Percentiles rank a stretch among this genome's conserved stretches.
Evolutionary conservation across 2,113 vertebrate genomes (phyloP).

Genomic region (Morphnarchus princeps): DNA sequence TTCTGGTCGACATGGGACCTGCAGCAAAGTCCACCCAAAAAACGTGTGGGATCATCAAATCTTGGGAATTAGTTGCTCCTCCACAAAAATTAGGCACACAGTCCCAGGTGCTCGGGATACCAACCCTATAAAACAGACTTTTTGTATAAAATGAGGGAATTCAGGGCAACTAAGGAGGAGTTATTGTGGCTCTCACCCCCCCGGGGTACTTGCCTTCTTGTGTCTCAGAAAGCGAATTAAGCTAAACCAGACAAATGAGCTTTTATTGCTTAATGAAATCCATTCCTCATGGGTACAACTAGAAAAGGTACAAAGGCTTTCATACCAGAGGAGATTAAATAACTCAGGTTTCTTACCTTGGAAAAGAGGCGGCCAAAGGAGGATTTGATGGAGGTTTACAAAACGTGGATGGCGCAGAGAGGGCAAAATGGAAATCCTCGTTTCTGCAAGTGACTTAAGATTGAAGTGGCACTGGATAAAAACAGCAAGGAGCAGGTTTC

Average conservation of each 20-base stretch:
- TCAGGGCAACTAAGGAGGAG: background rate
- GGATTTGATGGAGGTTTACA: background rate
- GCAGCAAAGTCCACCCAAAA: background rate
- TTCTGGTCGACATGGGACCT: rapidly evolving
- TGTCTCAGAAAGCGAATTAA: background rate
- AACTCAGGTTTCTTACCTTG: background rate
- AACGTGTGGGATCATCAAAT: rapidly evolving
- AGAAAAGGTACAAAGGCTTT: background rate
- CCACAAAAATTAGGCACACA: background rate
- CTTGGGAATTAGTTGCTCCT: background rate
- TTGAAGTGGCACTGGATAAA: background rate
- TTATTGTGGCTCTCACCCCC: background rate
- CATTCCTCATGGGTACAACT: background rate
- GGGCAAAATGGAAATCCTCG: background rate
- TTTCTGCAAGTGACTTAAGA: background rate
- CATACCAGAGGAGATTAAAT: background rate
- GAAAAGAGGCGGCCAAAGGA: background rate
- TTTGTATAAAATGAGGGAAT: background rate
- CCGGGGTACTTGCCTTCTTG: background rate
- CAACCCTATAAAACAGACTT: background rate
- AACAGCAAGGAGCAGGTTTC: background rate
- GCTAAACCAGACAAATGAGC: background rate
- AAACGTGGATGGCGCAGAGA: background rate
- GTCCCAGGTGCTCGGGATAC: background rate
- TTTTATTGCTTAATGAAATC: background rate